phyloP scores from a whole-genome alignment of 1,140 invertebrate species.

The Berghia stephanieae region DNA sequence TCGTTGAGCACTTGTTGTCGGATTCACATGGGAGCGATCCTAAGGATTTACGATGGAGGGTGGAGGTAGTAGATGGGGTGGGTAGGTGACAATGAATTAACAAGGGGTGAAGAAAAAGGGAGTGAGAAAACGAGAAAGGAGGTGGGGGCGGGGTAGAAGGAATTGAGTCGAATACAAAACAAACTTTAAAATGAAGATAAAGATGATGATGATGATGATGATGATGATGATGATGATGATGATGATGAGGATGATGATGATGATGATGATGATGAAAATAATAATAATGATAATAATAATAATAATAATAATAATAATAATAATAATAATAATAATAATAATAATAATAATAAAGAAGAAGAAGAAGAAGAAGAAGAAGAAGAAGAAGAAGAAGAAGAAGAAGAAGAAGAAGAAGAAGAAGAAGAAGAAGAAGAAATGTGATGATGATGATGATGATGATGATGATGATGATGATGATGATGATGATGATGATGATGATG shows the following conservation, averaged over 20 bases:
- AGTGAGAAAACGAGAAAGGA: constrained; percentile 1
- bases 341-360: constrained; percentile 3
- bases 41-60: too few relatives aligned
- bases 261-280: constrained; percentile 23
- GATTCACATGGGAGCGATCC: too few relatives aligned
- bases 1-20: too few relatives aligned
- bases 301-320: not conserved
- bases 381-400: not conserved
- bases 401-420: constrained; percentile 28
- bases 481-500: not conserved
- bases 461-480: not conserved
- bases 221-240: constrained; percentile 13
- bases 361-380: constrained; percentile 22
- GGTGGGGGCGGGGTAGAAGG: not conserved
- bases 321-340: constrained; percentile 21
- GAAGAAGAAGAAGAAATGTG: constrained; percentile 27
- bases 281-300: not conserved
- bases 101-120: not conserved
- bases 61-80: too few relatives aligned
- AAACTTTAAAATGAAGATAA: not conserved
- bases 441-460: too few relatives aligned
- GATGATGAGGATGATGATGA: constrained; percentile 27
- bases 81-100: too few relatives aligned
- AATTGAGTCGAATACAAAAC: not conserved
- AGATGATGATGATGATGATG: not conserved